Percentiles rank a stretch among this genome's conserved stretches.
Evolutionary conservation across 2,797 vertebrate genomes (phyloP).

Genomic region (Intellagama lesueurii): DNA sequence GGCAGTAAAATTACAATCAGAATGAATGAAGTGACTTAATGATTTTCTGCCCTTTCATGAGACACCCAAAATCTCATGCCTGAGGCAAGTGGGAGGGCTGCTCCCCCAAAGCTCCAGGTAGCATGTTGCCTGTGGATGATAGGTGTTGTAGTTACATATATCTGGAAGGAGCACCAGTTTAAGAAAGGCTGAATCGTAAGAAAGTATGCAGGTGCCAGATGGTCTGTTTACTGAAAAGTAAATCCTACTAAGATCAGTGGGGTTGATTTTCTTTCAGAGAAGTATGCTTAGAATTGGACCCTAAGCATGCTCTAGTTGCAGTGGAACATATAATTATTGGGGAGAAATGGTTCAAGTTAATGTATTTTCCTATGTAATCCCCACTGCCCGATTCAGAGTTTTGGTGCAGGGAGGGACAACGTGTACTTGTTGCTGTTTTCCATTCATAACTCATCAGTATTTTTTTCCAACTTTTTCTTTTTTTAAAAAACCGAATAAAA

Average conservation of each 20-base stretch:
- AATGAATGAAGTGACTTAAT: background rate
- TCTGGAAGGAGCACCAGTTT: background rate
- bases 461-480: background rate
- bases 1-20: background rate
- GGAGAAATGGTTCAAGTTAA: background rate
- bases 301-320: background rate
- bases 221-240: background rate
- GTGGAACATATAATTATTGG: background rate
- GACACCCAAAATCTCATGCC: background rate
- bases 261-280: background rate
- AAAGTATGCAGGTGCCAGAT: background rate
- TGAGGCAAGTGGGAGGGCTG: background rate
- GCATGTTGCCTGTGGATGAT: background rate
- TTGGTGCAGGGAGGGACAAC: background rate
- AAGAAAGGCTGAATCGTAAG: background rate
- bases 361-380: background rate
- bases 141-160: background rate
- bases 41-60: background rate
- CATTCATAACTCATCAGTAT: background rate
- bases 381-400: background rate
- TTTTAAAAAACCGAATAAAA: too few species aligned
- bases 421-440: background rate
- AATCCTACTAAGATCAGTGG: background rate
- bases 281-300: background rate
- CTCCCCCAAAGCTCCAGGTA: too few species aligned